phyloP scores from a whole-genome alignment of 2,797 vertebrate genomes.

The Malacoraja senta region DNA sequence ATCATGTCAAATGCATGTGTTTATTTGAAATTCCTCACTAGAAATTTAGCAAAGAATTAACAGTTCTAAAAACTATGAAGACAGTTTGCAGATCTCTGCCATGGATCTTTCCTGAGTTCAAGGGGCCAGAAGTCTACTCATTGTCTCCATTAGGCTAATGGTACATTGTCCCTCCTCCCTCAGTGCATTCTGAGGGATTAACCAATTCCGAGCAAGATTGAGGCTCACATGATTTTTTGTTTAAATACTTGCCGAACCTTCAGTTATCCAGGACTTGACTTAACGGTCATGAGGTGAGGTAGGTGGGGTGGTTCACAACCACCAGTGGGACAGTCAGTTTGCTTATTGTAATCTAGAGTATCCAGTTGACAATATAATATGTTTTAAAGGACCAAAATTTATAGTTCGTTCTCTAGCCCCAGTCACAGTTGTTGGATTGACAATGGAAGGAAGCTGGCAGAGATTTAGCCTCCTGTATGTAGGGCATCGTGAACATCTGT shows the following conservation, averaged over 20 bases:
- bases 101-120: background rate
- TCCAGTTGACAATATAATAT: background rate
- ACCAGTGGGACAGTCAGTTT: background rate
- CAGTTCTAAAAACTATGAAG: background rate
- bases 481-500: background rate
- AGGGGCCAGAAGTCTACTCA: background rate
- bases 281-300: background rate
- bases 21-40: background rate
- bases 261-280: background rate
- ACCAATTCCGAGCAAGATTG: background rate
- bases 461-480: too few species aligned
- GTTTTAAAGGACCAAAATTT: background rate
- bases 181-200: background rate
- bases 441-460: background rate
- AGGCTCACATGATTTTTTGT: background rate
- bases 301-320: background rate
- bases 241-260: background rate
- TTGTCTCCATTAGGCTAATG: background rate
- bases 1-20: background rate
- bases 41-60: background rate
- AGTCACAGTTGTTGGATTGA: background rate
- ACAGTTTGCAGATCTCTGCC: background rate
- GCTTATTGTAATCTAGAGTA: background rate
- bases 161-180: background rate
- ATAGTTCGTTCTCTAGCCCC: background rate